These are phyloP conservation scores for Ptiloglossa arizonensis DNA, from an alignment of 1,140 invertebrate species.

Conservation along the genomic window DNA sequence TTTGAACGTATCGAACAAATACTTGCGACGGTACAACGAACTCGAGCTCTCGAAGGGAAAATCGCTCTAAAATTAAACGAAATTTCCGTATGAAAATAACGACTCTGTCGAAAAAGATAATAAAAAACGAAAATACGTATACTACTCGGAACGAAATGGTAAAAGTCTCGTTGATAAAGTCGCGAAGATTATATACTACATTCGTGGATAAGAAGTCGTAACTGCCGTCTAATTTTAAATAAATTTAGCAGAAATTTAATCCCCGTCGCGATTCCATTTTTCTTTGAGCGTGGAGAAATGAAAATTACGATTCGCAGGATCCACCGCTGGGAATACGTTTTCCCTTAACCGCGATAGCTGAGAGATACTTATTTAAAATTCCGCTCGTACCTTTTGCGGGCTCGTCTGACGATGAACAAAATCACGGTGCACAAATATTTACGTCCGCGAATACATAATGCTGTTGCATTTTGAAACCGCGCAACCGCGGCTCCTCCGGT, in stretches of 20 bases:
- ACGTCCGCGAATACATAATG: constrained; percentile 26
- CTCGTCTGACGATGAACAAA: constrained; percentile 45
- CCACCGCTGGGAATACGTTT: constrained; percentile 45
- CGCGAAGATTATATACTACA: too few species aligned
- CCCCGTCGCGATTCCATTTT: constrained; percentile 25
- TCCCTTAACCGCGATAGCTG: constrained; percentile 46
- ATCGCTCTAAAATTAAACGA: too few species aligned
- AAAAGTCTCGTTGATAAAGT: too few species aligned
- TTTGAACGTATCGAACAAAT: neutral
- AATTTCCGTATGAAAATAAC: too few species aligned
- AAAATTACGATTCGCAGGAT: constrained; percentile 39
- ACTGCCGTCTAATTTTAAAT: neutral
- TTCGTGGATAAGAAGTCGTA: too few species aligned
- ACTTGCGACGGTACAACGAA: too few species aligned
- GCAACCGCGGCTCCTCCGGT: constrained; percentile 15
- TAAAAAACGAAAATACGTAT: too few species aligned
- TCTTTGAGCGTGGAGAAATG: constrained; percentile 29
- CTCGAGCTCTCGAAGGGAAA: too few species aligned
- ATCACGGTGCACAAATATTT: constrained; percentile 62
- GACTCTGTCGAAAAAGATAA: too few species aligned
- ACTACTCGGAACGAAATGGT: too few species aligned
- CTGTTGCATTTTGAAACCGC: constrained; percentile 12
- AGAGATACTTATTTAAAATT: constrained; percentile 62
- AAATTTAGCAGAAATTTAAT: constrained; percentile 29
- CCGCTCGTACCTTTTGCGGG: constrained; percentile 32